Conservation (phyloP, 2,797 vertebrate species). For the Acrocephalus scirpaceus region DNA sequence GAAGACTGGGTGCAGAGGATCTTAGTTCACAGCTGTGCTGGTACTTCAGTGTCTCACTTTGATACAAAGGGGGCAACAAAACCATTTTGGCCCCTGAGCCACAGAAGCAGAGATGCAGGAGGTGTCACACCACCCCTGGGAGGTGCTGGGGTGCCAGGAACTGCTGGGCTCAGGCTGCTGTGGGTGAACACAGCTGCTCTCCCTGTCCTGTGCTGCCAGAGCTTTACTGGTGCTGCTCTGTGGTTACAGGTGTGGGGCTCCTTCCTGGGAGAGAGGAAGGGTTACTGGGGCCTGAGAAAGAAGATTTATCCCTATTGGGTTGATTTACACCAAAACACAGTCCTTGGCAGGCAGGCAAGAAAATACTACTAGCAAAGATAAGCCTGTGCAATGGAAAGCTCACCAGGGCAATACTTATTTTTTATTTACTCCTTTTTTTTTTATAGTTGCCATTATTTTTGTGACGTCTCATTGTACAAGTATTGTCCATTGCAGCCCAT, state of each 20-base stretch:
- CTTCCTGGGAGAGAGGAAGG: background rate
- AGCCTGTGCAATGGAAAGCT: background rate
- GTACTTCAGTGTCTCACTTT: background rate
- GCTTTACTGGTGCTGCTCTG: background rate
- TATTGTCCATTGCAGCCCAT: background rate
- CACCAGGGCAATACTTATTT: background rate
- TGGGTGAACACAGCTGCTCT: background rate
- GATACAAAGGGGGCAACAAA: background rate
- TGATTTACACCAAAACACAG: background rate
- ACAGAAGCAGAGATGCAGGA: accelerated
- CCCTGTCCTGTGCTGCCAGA: background rate
- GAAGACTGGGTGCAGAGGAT: background rate
- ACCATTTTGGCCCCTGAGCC: background rate
- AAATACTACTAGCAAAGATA: background rate
- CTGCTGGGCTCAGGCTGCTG: background rate
- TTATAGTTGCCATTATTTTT: background rate
- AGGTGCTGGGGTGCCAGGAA: background rate
- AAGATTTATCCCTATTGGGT: background rate
- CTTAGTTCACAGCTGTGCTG: background rate
- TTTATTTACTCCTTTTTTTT: background rate
- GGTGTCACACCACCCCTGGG: background rate
- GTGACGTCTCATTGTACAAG: background rate
- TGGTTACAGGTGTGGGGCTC: background rate
- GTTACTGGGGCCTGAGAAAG: background rate
- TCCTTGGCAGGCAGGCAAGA: background rate